Base-by-base conservation (phyloP, 2,797 vertebrate genomes). In the Pseudotriccus pelzelni region DNA sequence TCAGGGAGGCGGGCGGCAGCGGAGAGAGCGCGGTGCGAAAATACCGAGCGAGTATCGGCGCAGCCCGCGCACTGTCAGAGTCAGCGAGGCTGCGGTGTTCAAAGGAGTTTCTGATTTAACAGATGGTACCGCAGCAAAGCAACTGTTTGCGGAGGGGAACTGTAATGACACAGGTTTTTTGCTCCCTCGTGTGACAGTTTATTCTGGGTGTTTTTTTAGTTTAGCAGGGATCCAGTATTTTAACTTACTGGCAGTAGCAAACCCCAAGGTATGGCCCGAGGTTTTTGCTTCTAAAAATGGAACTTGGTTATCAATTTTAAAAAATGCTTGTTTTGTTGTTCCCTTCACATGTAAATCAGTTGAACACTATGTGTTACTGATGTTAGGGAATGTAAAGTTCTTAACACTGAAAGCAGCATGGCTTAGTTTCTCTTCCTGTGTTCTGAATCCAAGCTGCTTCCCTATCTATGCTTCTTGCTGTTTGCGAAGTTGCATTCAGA, bases 361-460 rank as follows among this genome's bases (percentile, higher is more conserved):
- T 75, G 79, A 69, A n/a, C 5, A 1, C 28, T 19, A 1, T 14
- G 12, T 18, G 10, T 68, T 52, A 7, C 27, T 28, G 41, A 4
- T n/a, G 3, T 1, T 32, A 11, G 49, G 34, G n/a, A 43, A 64
- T 10, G 27, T 37, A 2, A 93, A 79, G 52, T 84, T 91, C 50
- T 49, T 8, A 14, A 13, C 3, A 9, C 25, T 14, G 56, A 16
- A n/a, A 59, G 30, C 0, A 0, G 8, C 8, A 2, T 8, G 16
- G 9, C 47, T 44, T 43, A 0, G 8, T 44, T 62, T 87, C 20
- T 60, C 59, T 55, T 56, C 5, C 23, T 15, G 22, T 9, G 20
- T 59, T 39, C 23, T 67, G 37, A 67, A 70, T 11, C 3, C 21
- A 36, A 84, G 10, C 44, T 6, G 56, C 14, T 82, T 64, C 18